Base-by-base conservation (phyloP, 2,888 invertebrate species). In the Peribatodes rhomboidaria region DNA sequence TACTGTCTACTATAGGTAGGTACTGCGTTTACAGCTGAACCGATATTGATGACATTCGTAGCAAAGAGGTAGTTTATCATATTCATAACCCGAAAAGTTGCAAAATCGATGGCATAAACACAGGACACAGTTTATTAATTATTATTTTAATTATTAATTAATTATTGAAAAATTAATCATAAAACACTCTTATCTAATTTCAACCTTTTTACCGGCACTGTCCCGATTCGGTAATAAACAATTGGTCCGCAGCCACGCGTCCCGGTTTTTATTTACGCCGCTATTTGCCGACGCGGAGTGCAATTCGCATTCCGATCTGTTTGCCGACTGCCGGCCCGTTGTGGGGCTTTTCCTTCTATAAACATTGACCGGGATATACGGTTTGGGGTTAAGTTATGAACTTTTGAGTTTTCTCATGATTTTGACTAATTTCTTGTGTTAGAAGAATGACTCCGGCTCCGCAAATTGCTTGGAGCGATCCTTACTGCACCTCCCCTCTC, bases 301-400 rank as follows among this genome's bases (percentile, higher is more conserved):
- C 61, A 66, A 66, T 66, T 61, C 65, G 57, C 53, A 61, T 61
- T 58, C 60, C 61, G 46, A 57, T 35, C 37, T 61, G 60, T 65
- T 61, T 65, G 53, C 53, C 54, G 57, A 53, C 46, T 57, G 62
- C 61, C 66, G 55, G 58, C 58, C 58, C 65, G 56, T 50, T 60
- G 60, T 56, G n/a, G 44, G 70, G 76, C 75, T 79, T 79, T 75
- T 60, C 65, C 79, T 75, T 76, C 72, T 76, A 77, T 78, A 79
- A 81, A 80, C 79, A 79, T 77, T 77, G 76, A 76, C 77, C 75
- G 64, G 56, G 50, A 63, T 60, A 61, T 60, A 57, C 50, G 27
- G 18, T 10, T 20, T 11, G n/a, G 65, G 65, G 49, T 13, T 37
- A 69, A 69, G 57, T 33, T 50, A 55, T 7, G 13, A 39, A 57